phyloP scores from a whole-genome alignment of 2,888 invertebrate species.

The Sarcophaga carnaria region DNA sequence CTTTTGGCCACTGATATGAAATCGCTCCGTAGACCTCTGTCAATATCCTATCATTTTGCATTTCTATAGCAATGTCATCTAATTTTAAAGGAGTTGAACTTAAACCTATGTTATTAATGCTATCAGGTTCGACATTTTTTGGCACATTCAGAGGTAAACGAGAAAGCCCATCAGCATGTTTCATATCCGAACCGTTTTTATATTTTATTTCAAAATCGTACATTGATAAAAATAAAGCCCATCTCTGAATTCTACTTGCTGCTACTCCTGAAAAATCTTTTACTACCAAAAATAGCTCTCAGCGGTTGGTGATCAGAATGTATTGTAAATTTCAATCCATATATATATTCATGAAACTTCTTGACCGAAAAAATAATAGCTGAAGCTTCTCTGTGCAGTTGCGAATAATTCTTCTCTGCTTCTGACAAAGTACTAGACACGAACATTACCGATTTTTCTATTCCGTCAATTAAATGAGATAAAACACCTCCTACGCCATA shows the following conservation, averaged over 20 bases:
- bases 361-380: conserved; percentile 8
- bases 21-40: too few relatives aligned
- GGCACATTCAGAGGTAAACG: background rate
- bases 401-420: too few relatives aligned
- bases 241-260: too few relatives aligned
- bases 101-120: too few relatives aligned
- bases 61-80: too few relatives aligned
- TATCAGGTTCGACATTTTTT: background rate
- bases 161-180: conserved; percentile 3
- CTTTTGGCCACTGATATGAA: too few relatives aligned
- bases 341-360: background rate
- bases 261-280: background rate
- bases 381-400: background rate
- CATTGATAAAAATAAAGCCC: background rate
- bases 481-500: conserved; percentile 23
- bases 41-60: too few relatives aligned
- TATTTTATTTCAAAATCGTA: background rate
- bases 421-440: too few relatives aligned
- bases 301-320: too few relatives aligned
- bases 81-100: too few relatives aligned
- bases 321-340: background rate
- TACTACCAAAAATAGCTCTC: background rate
- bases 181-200: background rate
- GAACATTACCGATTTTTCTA: conserved; percentile 33
- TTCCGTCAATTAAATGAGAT: conserved; percentile 23